Conservation (phyloP, 2,797 vertebrate species). For the Siniperca scherzeri region DNA sequence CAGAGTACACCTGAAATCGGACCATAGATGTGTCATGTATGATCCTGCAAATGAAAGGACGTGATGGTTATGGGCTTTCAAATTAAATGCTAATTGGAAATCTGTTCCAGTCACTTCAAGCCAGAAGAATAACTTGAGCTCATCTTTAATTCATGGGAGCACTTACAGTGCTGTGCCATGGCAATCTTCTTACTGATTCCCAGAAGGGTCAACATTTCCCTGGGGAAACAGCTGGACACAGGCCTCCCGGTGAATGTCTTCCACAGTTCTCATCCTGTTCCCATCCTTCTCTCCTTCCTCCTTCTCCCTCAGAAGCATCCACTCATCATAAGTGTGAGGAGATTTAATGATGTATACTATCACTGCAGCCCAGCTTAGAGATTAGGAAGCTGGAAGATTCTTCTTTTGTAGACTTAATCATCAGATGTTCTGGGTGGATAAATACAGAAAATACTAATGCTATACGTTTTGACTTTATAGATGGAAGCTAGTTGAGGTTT, state of each 20-base stretch:
- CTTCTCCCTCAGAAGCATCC: conserved; percentile 22
- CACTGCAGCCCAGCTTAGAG: conserved; percentile 17
- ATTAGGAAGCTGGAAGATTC: conserved; percentile 28
- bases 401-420: conserved; percentile 14
- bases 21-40: conserved; percentile 57
- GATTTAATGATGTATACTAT: conserved; percentile 33
- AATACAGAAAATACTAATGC: neutral
- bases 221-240: conserved; percentile 64
- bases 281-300: conserved; percentile 5
- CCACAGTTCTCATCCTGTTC: conserved; percentile 22
- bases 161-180: conserved; percentile 56
- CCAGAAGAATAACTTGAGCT: conserved; percentile 75
- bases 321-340: conserved; percentile 19
- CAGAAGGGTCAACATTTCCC: conserved; percentile 61
- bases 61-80: conserved; percentile 59
- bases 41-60: conserved; percentile 61
- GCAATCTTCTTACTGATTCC: conserved; percentile 68
- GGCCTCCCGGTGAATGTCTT: conserved; percentile 20
- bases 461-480: conserved; percentile 7
- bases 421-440: conserved; percentile 23
- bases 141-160: conserved; percentile 83
- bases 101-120: conserved; percentile 74
- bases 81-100: conserved; percentile 83
- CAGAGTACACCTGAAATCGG: conserved; percentile 27
- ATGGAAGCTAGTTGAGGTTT: neutral